These are phyloP conservation scores for Psittacula echo DNA, from an alignment of 2,797 vertebrate species.

Conservation along the genomic window DNA sequence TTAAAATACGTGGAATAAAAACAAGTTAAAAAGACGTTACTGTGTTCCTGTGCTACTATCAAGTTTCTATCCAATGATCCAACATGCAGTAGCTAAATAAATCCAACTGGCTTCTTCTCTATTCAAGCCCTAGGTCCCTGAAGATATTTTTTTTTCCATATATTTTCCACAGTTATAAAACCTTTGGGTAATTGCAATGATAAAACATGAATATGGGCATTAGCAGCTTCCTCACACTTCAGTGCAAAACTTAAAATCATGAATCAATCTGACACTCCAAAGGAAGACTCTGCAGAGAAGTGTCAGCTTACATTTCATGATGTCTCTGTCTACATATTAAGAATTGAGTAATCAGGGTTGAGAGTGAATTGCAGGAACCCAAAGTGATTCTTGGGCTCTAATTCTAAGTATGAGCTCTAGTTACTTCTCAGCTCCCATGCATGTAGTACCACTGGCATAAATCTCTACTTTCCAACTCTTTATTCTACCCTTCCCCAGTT, in stretches of 20 bases:
- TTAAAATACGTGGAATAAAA: slow-evolving; percentile 27
- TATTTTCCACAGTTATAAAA: slow-evolving; percentile 16
- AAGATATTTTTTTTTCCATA: neutral
- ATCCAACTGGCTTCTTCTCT: slow-evolving; percentile 1
- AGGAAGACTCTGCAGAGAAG: neutral
- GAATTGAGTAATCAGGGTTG: neutral
- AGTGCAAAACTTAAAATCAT: neutral
- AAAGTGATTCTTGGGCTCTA: neutral
- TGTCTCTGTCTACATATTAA: neutral
- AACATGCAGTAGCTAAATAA: slow-evolving; percentile 27
- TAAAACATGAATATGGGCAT: neutral
- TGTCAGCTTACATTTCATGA: neutral
- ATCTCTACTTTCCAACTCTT: neutral
- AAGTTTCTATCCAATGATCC: slow-evolving; percentile 5
- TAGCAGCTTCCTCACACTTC: neutral
- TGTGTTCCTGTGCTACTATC: neutral
- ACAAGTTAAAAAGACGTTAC: neutral
- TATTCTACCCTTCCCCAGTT: neutral
- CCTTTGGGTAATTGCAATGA: neutral
- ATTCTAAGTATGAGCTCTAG: neutral
- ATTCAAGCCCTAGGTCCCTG: neutral
- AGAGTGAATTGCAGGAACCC: neutral
- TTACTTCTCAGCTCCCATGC: neutral
- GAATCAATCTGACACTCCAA: neutral
- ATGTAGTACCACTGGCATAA: neutral